Evolutionary conservation across 53 echinoderm and acorn worm genomes (phyloP), one percentile per base, ranked within the genome.

Genomic region (Antedon mediterranea): DNA sequence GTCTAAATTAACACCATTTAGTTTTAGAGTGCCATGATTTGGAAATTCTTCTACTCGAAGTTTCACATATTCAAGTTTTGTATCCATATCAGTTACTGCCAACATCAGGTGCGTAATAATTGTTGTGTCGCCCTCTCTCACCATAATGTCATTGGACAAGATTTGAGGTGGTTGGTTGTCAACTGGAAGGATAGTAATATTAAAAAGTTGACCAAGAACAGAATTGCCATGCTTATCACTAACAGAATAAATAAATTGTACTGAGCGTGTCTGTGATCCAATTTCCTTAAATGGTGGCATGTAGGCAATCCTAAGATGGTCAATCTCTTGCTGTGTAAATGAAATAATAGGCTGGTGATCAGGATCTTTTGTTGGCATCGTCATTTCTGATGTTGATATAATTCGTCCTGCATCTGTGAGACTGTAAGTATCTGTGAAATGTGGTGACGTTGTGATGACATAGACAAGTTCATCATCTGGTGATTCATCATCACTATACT

Each of bases 281-380:
- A 89, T 88, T 79, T 97, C 97, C 71, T 91, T 91, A 32, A 92
- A 82, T 0, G 97, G 95, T 0, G 97, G 85, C 97, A 92, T 97
- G 84, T 87, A 97, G 15, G 92, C 97, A 34, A 97, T 88, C 0
- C 85, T 92, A 31, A 78, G 81, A 31, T 83, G 83, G 78, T 92
- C 90, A 70, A 97, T 80, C 57, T 92, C 84, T 0, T 77, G 81
- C 71, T 97, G 97, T 31, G 88, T 86, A 71, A 97, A 97, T 13
- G 91, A 85, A 11, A 85, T 76, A 27, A 88, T 43, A 13, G 87
- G 79, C 13, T 81, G 80, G 27, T 80, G 29, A 14, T 83, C 75
- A 13, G 88, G 91, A 43, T 86, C 86, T 85, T 95, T 95, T 78
- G 84, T 78, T 0, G 89, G 91, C 82, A 89, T 82, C 28, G 84